phyloP scores from a whole-genome alignment of 2,888 invertebrate species.

The Pseudococcus viburni region DNA sequence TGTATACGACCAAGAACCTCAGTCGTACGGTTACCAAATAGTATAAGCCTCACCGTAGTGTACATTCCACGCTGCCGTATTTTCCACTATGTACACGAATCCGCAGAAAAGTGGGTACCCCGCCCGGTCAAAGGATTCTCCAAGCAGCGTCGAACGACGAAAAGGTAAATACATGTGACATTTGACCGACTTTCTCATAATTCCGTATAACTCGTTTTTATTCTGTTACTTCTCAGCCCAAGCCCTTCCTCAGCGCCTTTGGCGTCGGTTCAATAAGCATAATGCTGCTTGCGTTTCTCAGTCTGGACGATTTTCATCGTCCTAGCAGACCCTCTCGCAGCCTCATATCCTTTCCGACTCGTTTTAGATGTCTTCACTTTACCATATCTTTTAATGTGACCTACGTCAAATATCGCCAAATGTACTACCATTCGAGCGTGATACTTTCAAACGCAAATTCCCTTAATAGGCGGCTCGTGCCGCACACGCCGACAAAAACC shows the following conservation, averaged over 20 bases:
- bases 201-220: conserved; percentile 20
- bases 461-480: conserved; percentile 55
- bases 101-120: no score
- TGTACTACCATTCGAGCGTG: neutral
- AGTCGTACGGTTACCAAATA: neutral
- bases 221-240: neutral
- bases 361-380: conserved; percentile 9
- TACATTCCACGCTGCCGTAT: neutral
- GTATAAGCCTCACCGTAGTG: neutral
- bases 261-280: neutral
- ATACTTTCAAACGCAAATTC: conserved; percentile 24
- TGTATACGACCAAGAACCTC: neutral
- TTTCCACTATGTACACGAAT: no score
- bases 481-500: conserved; percentile 1
- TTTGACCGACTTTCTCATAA: conserved; percentile 41
- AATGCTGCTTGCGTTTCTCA: neutral
- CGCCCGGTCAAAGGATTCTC: conserved; percentile 40
- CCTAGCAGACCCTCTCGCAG: neutral
- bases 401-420: conserved; percentile 48
- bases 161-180: conserved; percentile 32
- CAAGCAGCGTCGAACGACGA: neutral
- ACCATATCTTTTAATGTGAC: conserved; percentile 22
- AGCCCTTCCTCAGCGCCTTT: neutral
- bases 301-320: neutral
- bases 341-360: no score